Conservation (phyloP, 2,113 vertebrate species). For the Ranitomeya imitator region DNA sequence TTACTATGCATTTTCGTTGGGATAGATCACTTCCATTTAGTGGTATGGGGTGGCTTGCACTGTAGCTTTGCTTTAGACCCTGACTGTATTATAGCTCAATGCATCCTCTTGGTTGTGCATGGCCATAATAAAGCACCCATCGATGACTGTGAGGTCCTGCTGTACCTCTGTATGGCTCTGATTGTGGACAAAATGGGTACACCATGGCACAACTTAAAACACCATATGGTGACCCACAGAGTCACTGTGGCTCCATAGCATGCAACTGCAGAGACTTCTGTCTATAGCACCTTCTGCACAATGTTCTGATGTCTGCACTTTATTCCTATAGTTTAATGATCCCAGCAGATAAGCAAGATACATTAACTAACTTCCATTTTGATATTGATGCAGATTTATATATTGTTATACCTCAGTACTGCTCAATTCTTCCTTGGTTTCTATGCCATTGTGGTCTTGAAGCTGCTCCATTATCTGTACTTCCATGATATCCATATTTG, state of each 20-base stretch:
- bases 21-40: too few relatives aligned
- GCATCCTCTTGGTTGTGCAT: not conserved
- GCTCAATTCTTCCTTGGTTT: constrained; percentile 70
- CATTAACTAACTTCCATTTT: not conserved
- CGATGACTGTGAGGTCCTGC: not conserved
- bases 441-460: constrained; percentile 70
- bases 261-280: not conserved
- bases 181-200: too few relatives aligned
- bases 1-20: not conserved
- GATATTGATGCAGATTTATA: not conserved
- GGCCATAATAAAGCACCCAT: not conserved
- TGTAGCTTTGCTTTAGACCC: too few relatives aligned
- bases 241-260: not conserved
- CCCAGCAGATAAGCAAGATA: not conserved
- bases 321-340: too few relatives aligned
- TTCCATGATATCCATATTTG: constrained; percentile 68
- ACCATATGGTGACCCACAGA: too few relatives aligned
- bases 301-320: too few relatives aligned
- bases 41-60: too few relatives aligned
- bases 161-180: not conserved
- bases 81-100: too few relatives aligned
- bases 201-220: too few relatives aligned
- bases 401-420: constrained; percentile 72
- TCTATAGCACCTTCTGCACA: not conserved
- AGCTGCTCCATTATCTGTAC: constrained; percentile 62